These are phyloP conservation scores for Meandrusa payeni DNA, from an alignment of 2,888 invertebrate genomes.

Conservation along the genomic window DNA sequence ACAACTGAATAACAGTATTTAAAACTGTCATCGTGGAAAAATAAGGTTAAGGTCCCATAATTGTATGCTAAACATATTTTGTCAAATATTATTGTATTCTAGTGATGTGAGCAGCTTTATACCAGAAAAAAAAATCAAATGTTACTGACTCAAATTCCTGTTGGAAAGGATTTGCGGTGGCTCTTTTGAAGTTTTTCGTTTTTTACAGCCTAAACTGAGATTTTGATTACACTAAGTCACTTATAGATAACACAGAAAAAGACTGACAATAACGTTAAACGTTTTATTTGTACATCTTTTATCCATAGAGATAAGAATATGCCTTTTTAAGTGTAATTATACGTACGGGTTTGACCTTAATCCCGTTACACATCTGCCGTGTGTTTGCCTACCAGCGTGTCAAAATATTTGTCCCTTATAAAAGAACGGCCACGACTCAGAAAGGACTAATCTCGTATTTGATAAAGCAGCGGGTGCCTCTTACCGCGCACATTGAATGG, in stretches of 20 bases:
- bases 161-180: no score
- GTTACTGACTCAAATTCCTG: no score
- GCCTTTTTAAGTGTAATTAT: conserved; percentile 42
- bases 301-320: conserved; percentile 33
- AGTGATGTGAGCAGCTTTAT: no score
- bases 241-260: conserved; percentile 26
- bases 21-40: no score
- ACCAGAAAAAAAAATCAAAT: no score
- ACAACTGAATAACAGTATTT: no score
- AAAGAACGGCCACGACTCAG: conserved; percentile 54
- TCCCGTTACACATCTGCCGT: conserved; percentile 50
- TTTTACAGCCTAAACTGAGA: conserved; percentile 26
- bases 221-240: conserved; percentile 26
- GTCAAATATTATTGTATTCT: no score
- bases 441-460: conserved; percentile 71
- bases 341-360: conserved; percentile 50
- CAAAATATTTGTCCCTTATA: conserved; percentile 70
- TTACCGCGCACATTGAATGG: conserved; percentile 63
- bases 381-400: conserved; percentile 63
- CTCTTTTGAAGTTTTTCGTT: no score
- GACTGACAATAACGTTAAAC: conserved; percentile 22
- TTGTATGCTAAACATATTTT: no score
- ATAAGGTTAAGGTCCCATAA: no score
- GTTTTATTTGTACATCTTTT: conserved; percentile 25
- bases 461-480: conserved; percentile 77